phyloP scores from a whole-genome alignment of 35 echinoderm and acorn worm species.

The Lytechinus pictus region DNA sequence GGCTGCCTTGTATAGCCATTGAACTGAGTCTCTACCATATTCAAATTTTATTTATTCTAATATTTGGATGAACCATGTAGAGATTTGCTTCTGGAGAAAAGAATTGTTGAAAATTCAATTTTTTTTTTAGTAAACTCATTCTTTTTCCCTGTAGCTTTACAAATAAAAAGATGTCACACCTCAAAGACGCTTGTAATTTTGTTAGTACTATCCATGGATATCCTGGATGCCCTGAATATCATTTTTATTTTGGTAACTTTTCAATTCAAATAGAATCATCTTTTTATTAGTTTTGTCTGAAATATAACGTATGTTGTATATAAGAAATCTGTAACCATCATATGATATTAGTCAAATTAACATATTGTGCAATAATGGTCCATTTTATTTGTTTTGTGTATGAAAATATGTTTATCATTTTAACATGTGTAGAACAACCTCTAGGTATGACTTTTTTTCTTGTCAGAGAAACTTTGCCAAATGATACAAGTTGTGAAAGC shows the following conservation, averaged over 20 bases:
- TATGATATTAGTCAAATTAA: neutral
- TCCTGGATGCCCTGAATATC: too few relatives aligned
- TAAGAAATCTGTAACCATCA: neutral
- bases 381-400: neutral
- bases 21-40: too few relatives aligned
- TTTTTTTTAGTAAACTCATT: neutral
- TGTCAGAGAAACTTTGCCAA: neutral
- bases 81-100: neutral
- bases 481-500: neutral
- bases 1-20: too few relatives aligned
- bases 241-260: too few relatives aligned
- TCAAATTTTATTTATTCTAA: too few relatives aligned
- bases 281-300: neutral
- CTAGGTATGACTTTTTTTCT: neutral
- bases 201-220: neutral
- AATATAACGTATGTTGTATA: neutral
- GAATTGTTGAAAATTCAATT: neutral
- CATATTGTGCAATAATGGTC: neutral
- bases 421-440: neutral
- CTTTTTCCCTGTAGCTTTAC: neutral
- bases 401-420: neutral
- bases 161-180: neutral
- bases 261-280: neutral
- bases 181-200: conserved; percentile 12
- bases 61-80: too few relatives aligned